phyloP scores from a whole-genome alignment of 2,113 vertebrate species.

The Setophaga kirtlandii region DNA sequence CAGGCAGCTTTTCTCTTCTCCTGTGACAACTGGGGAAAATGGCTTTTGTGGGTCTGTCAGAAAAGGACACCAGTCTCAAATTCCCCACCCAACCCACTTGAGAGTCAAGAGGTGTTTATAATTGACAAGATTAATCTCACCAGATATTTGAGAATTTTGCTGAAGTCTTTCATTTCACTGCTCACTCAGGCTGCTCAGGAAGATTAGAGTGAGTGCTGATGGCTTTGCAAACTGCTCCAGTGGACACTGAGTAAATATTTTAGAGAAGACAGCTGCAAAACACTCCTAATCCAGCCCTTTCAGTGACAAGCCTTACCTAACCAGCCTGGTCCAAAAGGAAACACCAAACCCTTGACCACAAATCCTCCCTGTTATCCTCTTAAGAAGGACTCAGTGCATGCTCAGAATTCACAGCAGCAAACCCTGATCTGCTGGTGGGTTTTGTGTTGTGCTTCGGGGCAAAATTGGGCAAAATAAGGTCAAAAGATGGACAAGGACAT shows the following conservation, averaged over 20 bases:
- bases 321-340: background rate
- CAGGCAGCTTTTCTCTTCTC: background rate
- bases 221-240: constrained; percentile 49
- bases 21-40: background rate
- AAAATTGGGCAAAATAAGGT: background rate
- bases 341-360: background rate
- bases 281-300: background rate
- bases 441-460: background rate
- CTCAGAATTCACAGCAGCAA: background rate
- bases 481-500: background rate
- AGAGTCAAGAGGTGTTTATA: constrained; percentile 11
- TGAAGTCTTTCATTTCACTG: constrained; percentile 45
- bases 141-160: constrained; percentile 17
- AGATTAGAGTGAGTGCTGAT: constrained; percentile 49
- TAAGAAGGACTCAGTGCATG: background rate
- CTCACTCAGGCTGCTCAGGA: constrained; percentile 41
- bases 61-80: background rate
- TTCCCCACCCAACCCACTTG: background rate
- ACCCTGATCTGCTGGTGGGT: background rate
- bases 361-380: background rate
- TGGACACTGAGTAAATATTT: constrained; percentile 56
- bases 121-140: constrained; percentile 43
- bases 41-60: background rate
- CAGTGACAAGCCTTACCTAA: background rate
- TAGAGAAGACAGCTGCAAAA: constrained; percentile 4